Evolutionary conservation across 1,140 invertebrate genomes (phyloP).

Genomic region (Zaprionus ghesquierei): DNA sequence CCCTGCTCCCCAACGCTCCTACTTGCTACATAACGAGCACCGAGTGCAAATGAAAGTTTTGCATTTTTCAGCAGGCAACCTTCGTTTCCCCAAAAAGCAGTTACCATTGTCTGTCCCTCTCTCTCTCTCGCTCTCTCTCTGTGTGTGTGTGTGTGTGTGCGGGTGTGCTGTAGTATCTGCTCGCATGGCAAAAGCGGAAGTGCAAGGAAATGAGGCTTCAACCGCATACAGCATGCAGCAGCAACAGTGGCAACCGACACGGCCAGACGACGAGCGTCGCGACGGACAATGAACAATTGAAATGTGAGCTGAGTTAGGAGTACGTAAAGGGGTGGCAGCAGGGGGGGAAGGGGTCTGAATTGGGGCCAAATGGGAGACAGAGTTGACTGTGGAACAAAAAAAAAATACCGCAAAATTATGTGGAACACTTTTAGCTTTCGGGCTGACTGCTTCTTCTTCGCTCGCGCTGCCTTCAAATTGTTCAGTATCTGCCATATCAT

Average conservation of each 20-base stretch:
- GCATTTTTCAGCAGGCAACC: slow-evolving; percentile 67
- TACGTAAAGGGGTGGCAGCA: background rate
- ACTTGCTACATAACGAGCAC: slow-evolving; percentile 43
- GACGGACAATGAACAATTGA: slow-evolving; percentile 50
- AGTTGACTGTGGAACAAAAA: too few species aligned
- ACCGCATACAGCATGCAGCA: slow-evolving; percentile 58
- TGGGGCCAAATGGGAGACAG: too few species aligned
- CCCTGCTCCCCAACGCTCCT: background rate
- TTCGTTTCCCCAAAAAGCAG: slow-evolving; percentile 53
- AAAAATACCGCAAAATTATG: slow-evolving; percentile 56
- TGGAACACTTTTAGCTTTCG: slow-evolving; percentile 19
- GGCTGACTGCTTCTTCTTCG: background rate
- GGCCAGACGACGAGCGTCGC: background rate
- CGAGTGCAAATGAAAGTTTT: slow-evolving; percentile 77
- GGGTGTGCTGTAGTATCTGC: slow-evolving; percentile 42
- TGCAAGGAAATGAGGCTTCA: slow-evolving; percentile 76
- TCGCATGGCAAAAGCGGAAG: slow-evolving; percentile 68
- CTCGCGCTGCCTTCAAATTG: slow-evolving; percentile 30
- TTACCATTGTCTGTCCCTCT: slow-evolving; percentile 58
- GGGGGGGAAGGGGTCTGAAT: too few species aligned
- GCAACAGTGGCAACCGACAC: slow-evolving; percentile 14
- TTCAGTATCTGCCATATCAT: slow-evolving; percentile 48
- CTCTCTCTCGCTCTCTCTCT: background rate
- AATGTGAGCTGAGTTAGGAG: slow-evolving; percentile 57
- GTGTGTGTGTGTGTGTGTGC: slow-evolving; percentile 2